Conservation (phyloP, 2,113 vertebrate genomes). For the Dendropsophus ebraccatus region DNA sequence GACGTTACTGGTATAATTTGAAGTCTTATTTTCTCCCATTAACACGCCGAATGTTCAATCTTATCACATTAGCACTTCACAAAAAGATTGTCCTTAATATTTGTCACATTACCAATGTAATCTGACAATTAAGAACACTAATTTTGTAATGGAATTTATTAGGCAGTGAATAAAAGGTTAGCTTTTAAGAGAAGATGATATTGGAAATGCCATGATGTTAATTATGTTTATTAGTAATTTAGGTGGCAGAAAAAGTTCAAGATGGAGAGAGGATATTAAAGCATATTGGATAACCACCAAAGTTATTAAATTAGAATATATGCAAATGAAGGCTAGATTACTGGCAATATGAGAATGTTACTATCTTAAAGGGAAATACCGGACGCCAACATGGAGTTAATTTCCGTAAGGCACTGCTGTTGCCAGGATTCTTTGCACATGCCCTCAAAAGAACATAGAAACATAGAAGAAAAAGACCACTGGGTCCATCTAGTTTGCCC, state of each 20-base stretch:
- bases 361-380: not conserved
- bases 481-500: no score
- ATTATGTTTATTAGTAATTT: conserved; percentile 33
- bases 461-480: no score
- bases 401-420: not conserved
- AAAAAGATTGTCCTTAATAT: not conserved
- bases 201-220: conserved; percentile 42
- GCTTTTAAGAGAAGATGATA: conserved; percentile 22
- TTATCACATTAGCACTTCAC: conserved; percentile 20
- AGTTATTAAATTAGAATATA: not conserved
- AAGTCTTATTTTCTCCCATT: not conserved
- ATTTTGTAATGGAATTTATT: conserved; percentile 23
- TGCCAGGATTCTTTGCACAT: no score
- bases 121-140: conserved; percentile 27
- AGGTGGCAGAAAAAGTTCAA: not conserved
- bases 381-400: not conserved
- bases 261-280: conserved; percentile 1
- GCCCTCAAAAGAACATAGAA: no score
- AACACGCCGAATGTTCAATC: not conserved
- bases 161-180: conserved; percentile 38
- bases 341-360: not conserved
- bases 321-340: not conserved
- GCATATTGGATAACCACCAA: conserved; percentile 12
- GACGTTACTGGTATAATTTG: no score
- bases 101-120: conserved; percentile 14